phyloP scores from a whole-genome alignment of 2,888 invertebrate genomes.

The Lasioglossum morio region DNA sequence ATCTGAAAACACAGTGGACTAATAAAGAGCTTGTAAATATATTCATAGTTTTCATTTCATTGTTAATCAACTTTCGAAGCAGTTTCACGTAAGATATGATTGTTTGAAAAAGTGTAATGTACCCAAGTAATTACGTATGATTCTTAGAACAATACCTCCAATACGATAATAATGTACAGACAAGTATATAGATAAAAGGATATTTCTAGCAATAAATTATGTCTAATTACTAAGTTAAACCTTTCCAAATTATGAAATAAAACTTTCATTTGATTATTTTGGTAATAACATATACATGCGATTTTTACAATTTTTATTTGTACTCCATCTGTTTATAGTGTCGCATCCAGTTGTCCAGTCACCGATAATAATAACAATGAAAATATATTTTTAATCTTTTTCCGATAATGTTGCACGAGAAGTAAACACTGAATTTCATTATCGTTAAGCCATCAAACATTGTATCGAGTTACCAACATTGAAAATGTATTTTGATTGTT shows the following conservation, averaged over 20 bases:
- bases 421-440: too few relatives aligned
- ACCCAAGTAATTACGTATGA: constrained; percentile 37
- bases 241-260: background rate
- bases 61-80: background rate
- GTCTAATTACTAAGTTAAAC: background rate
- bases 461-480: too few relatives aligned
- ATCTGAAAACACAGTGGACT: background rate
- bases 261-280: background rate
- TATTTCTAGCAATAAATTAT: background rate
- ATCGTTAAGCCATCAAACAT: too few relatives aligned
- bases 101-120: constrained; percentile 17
- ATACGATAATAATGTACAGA: background rate
- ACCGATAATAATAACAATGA: too few relatives aligned
- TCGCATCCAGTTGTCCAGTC: too few relatives aligned
- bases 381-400: too few relatives aligned
- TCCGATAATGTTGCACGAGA: too few relatives aligned
- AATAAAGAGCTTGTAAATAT: background rate
- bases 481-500: too few relatives aligned
- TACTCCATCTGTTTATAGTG: background rate
- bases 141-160: background rate
- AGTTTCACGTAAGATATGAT: constrained; percentile 17
- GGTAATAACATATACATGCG: background rate
- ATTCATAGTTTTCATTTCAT: background rate
- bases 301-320: background rate
- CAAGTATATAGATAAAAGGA: background rate